phyloP scores from a whole-genome alignment of 2,888 invertebrate genomes.

The Polia nebulosa region DNA sequence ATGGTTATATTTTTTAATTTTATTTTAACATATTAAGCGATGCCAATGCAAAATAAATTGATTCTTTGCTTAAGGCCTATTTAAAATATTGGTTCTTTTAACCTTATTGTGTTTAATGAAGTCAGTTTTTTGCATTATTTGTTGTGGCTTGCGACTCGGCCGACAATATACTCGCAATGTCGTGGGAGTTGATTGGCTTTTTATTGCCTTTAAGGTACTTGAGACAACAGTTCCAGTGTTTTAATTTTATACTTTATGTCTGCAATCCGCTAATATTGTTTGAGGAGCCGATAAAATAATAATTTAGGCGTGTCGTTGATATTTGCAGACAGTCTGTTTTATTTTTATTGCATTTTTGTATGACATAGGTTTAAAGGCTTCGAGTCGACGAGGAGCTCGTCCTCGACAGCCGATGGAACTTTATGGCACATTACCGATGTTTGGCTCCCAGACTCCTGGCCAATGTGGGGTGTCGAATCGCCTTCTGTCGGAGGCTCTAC shows the following conservation, averaged over 20 bases:
- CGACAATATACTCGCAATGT: conserved; percentile 57
- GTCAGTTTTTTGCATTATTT: conserved; percentile 49
- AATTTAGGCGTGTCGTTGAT: conserved; percentile 23
- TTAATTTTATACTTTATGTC: conserved; percentile 51
- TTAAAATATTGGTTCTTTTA: conserved; percentile 27
- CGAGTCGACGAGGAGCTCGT: too few species aligned
- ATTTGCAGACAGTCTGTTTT: conserved; percentile 10
- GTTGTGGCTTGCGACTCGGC: conserved; percentile 35
- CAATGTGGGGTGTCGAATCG: too few species aligned
- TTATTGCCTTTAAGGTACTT: conserved; percentile 57
- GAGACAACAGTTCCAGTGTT: conserved; percentile 47
- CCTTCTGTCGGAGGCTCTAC: too few species aligned
- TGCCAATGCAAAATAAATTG: conserved; percentile 32
- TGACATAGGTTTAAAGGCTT: neutral
- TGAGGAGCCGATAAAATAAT: conserved; percentile 26
- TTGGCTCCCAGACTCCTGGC: too few species aligned
- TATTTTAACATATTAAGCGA: conserved; percentile 16
- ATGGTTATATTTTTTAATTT: conserved; percentile 21
- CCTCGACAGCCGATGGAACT: too few species aligned
- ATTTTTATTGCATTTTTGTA: conserved; percentile 6
- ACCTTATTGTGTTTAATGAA: conserved; percentile 64
- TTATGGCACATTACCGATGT: too few species aligned
- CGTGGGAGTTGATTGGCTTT: conserved; percentile 63
- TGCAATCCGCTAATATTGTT: conserved; percentile 36
- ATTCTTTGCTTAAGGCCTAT: conserved; percentile 46